Conservation (phyloP, 2,797 vertebrate genomes). For the Notolepis coatsorum region DNA sequence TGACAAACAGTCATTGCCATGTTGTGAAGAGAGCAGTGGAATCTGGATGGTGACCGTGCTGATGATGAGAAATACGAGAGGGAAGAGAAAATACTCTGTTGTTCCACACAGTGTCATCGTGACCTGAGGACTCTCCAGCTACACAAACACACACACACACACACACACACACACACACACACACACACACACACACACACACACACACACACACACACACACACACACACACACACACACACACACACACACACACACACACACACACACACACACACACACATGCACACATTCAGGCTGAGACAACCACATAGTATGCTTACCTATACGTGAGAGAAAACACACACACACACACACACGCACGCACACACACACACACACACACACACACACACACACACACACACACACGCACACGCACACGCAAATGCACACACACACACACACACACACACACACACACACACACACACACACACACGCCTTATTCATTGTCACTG, state of each 20-base stretch:
- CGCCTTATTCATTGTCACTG: slow-evolving; percentile 35
- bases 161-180: neutral
- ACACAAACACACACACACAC: neutral
- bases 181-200: slow-evolving; percentile 3
- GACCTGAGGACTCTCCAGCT: slow-evolving; percentile 34
- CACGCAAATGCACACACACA: slow-evolving; percentile 1
- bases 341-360: slow-evolving; percentile 11
- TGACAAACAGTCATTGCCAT: slow-evolving; percentile 47
- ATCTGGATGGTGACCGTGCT: slow-evolving; percentile 62
- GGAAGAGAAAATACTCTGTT: slow-evolving; percentile 62
- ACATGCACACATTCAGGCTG: neutral
- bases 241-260: neutral
- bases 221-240: neutral
- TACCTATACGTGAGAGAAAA: too few relatives aligned
- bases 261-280: neutral
- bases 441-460: neutral
- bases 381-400: slow-evolving; percentile 1
- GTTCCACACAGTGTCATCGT: slow-evolving; percentile 62
- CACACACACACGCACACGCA: neutral
- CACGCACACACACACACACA: neutral
- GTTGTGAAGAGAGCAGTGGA: slow-evolving; percentile 55
- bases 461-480: slow-evolving; percentile 11
- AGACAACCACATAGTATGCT: neutral
- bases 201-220: slow-evolving; percentile 4
- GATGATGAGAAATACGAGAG: slow-evolving; percentile 75